Percentiles rank a stretch among this genome's conserved stretches.
Evolutionary conservation across 2,888 invertebrate species (phyloP).

Genomic region (Leistus spinibarbis): DNA sequence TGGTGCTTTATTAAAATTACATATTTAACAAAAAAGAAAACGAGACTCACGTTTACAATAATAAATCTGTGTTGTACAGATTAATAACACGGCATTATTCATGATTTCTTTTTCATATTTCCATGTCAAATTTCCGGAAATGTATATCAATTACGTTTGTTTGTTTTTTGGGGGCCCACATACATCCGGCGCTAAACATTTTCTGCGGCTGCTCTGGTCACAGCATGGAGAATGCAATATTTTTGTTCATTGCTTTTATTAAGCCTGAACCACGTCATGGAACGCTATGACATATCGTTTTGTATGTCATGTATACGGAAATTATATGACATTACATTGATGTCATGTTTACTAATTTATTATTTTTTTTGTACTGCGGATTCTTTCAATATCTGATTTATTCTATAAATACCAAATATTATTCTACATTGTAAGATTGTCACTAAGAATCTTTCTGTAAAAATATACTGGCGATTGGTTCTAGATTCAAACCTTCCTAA

Average conservation of each 20-base stretch:
- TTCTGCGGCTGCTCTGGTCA: conserved; percentile 7
- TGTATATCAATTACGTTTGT: conserved; percentile 25
- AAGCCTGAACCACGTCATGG: too few species aligned
- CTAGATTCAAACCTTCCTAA: too few species aligned
- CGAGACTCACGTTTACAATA: background rate
- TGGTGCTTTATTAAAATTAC: background rate
- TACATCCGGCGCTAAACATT: conserved; percentile 26
- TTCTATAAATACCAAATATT: too few species aligned
- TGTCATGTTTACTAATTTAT: background rate
- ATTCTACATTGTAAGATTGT: too few species aligned
- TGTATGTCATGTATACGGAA: background rate
- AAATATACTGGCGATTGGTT: too few species aligned
- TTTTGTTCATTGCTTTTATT: conserved; percentile 25
- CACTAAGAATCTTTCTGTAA: too few species aligned
- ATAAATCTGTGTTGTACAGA: conserved; percentile 1
- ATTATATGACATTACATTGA: background rate
- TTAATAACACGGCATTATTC: conserved; percentile 32
- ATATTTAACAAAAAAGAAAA: background rate
- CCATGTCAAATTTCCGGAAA: conserved; percentile 25
- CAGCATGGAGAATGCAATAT: conserved; percentile 14
- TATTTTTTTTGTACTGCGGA: background rate
- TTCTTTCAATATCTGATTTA: background rate
- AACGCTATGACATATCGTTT: background rate
- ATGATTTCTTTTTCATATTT: conserved; percentile 32
- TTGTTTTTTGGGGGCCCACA: conserved; percentile 13